Conservation (phyloP, 2,113 vertebrate species). For the Taurulus bubalis region DNA sequence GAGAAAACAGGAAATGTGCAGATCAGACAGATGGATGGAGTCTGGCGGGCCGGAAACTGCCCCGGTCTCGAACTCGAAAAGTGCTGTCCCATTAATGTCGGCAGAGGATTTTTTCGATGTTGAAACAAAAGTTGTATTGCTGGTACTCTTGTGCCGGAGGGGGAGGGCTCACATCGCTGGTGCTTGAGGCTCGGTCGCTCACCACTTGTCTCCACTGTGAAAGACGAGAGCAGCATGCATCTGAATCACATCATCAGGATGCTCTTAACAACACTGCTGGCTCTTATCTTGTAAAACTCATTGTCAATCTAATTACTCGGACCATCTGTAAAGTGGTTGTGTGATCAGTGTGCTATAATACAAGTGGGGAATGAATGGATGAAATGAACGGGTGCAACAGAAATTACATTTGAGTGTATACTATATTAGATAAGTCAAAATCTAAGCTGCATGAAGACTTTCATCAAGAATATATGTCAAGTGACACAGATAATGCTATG, state of each 20-base stretch:
- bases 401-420: slow-evolving; percentile 23
- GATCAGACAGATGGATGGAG: slow-evolving; percentile 72
- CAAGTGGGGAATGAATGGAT: slow-evolving; percentile 21
- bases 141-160: slow-evolving; percentile 15
- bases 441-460: not conserved
- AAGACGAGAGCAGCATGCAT: slow-evolving; percentile 36
- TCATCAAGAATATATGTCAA: slow-evolving; percentile 11
- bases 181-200: slow-evolving; percentile 23
- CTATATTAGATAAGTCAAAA: slow-evolving; percentile 13
- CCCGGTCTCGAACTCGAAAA: slow-evolving; percentile 45
- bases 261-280: slow-evolving; percentile 49
- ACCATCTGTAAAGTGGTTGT: slow-evolving; percentile 64
- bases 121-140: slow-evolving; percentile 32
- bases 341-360: slow-evolving; percentile 35
- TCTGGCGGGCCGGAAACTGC: slow-evolving; percentile 60
- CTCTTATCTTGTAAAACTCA: slow-evolving; percentile 50
- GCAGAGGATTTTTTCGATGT: slow-evolving; percentile 41
- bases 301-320: slow-evolving; percentile 64
- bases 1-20: slow-evolving; percentile 64
- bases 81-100: slow-evolving; percentile 59
- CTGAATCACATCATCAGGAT: slow-evolving; percentile 39
- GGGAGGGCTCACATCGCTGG: slow-evolving; percentile 8
- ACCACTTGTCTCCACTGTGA: slow-evolving; percentile 36
- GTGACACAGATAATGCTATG: slow-evolving; percentile 1
- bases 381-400: slow-evolving; percentile 35